These are phyloP conservation scores for Copsychus sechellarum DNA, from an alignment of 2,113 vertebrate species.

Conservation along the genomic window DNA sequence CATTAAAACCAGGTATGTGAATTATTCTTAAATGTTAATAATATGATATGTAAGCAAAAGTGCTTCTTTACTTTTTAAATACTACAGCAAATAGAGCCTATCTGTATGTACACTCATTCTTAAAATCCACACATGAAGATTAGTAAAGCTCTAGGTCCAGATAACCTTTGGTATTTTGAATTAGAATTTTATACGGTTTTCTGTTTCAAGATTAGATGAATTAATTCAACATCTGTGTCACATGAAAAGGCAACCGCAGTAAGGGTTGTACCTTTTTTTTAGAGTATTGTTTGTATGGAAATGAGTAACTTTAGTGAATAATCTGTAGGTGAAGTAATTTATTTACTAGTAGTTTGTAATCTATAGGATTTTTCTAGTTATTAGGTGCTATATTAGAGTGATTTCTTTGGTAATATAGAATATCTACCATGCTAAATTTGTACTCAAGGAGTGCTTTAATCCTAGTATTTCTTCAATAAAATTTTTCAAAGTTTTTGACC, in stretches of 20 bases:
- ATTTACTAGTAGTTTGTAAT: background rate
- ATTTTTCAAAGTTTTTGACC: background rate
- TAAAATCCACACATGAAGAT: background rate
- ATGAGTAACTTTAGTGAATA: background rate
- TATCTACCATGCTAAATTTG: background rate
- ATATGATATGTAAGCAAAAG: background rate
- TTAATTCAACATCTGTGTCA: background rate
- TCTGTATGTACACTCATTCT: background rate
- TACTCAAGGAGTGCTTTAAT: background rate
- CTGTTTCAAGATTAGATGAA: background rate
- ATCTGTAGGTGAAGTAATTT: background rate
- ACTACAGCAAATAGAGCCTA: background rate
- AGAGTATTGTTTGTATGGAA: background rate
- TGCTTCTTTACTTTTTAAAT: background rate
- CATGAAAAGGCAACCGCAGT: background rate
- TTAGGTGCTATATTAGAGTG: background rate
- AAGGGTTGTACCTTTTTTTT: background rate
- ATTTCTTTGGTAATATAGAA: background rate
- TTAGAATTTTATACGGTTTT: background rate
- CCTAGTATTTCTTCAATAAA: background rate
- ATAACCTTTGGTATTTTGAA: background rate
- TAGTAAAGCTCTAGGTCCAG: background rate
- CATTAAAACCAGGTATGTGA: conserved; percentile 87
- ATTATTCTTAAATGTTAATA: background rate
- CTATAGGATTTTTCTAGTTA: background rate